phyloP scores from a whole-genome alignment of 2,797 vertebrate genomes.

The Acanthopagrus latus region DNA sequence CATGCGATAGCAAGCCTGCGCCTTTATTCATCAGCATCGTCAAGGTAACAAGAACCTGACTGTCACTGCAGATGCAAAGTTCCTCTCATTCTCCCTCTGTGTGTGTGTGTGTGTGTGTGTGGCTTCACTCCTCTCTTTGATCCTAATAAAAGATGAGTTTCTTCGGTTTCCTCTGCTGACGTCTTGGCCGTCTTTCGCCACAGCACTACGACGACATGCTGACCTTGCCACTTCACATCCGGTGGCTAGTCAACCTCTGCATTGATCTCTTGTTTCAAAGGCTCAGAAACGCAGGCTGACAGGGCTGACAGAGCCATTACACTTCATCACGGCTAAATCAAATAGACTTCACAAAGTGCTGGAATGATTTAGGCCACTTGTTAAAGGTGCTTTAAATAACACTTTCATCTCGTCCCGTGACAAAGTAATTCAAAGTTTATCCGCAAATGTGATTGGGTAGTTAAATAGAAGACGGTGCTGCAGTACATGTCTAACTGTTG shows the following conservation, averaged over 20 bases:
- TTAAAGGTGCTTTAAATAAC: constrained; percentile 19
- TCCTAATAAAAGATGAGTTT: constrained; percentile 20
- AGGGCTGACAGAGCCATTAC: constrained; percentile 42
- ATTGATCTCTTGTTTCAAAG: constrained; percentile 64
- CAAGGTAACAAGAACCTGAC: constrained; percentile 53
- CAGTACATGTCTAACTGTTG: not conserved
- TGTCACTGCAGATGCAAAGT: constrained; percentile 49
- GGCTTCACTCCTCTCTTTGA: constrained; percentile 22
- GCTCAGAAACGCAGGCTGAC: constrained; percentile 41
- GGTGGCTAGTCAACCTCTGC: constrained; percentile 32
- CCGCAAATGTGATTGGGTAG: not conserved
- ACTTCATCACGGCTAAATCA: constrained; percentile 47
- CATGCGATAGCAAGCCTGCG: not conserved
- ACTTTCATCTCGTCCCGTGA: not conserved
- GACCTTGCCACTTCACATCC: constrained; percentile 58
- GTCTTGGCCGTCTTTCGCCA: constrained; percentile 29
- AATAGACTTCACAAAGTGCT: constrained; percentile 26
- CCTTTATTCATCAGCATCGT: constrained; percentile 60
- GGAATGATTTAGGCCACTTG: constrained; percentile 23
- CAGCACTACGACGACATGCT: constrained; percentile 16
- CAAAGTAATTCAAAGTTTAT: not conserved
- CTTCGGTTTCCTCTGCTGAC: constrained; percentile 6
- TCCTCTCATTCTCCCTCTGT: too few species aligned
- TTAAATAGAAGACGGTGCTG: not conserved
- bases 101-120: constrained; percentile 3